Conservation (phyloP, 2,113 vertebrate genomes). For the Pterocles gutturalis region DNA sequence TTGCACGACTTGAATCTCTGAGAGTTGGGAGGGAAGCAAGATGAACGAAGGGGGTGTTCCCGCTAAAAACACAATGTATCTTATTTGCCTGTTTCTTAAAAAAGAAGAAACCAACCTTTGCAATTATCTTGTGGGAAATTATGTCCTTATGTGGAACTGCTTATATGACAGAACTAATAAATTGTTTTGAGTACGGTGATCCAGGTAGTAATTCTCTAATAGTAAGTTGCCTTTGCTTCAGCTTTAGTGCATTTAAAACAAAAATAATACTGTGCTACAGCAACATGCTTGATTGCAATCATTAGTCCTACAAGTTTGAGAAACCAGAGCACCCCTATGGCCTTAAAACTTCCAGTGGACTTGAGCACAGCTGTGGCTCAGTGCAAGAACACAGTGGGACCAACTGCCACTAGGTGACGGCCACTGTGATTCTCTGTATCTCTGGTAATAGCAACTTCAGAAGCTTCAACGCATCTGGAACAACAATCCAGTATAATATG, state of each 20-base stretch:
- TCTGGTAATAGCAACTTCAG: neutral
- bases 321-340: neutral
- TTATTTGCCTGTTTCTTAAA: constrained; percentile 22
- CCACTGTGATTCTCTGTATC: too few species aligned
- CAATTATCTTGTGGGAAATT: neutral
- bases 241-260: neutral
- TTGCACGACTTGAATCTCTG: neutral
- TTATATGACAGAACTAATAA: constrained; percentile 53
- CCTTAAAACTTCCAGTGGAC: neutral
- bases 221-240: neutral
- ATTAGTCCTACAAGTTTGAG: neutral
- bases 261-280: neutral
- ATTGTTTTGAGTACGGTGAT: constrained; percentile 11
- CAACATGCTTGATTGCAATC: neutral
- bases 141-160: constrained; percentile 25
- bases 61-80: neutral
- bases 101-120: constrained; percentile 1
- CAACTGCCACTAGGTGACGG: neutral
- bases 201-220: neutral
- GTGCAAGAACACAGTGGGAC: neutral
- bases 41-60: neutral
- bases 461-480: neutral
- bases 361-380: neutral
- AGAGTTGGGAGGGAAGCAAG: neutral
- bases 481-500: neutral